Conservation (phyloP, 2,888 invertebrate species). For the Spicauda simplicius region DNA sequence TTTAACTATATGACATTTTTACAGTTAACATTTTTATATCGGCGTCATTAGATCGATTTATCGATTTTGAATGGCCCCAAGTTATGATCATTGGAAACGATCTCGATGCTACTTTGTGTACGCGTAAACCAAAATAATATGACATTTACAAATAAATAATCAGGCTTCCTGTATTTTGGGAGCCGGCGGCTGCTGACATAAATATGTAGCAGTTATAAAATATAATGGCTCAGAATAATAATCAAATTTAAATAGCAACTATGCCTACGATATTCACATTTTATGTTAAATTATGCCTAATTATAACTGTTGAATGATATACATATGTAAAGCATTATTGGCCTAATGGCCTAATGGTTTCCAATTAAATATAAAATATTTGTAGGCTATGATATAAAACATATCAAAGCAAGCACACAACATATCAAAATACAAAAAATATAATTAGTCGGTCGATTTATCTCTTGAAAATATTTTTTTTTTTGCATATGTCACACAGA, state of each 20-base stretch:
- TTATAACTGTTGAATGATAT: constrained; percentile 33
- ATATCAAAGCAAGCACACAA: constrained; percentile 9
- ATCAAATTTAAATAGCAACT: constrained; percentile 33
- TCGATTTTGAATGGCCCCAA: constrained; percentile 25
- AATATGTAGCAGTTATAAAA: constrained; percentile 31
- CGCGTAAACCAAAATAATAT: constrained; percentile 31
- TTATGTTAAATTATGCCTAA: constrained; percentile 26
- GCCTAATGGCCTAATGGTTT: constrained; percentile 3
- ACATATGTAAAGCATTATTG: constrained; percentile 18
- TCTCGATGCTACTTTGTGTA: constrained; percentile 21
- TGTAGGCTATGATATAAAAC: constrained; percentile 1
- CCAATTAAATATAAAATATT: constrained; percentile 25
- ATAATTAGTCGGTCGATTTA: constrained; percentile 6
- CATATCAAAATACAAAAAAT: neutral
- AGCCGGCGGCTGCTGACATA: constrained; percentile 25
- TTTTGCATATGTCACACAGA: neutral
- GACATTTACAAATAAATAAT: constrained; percentile 33
- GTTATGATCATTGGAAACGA: constrained; percentile 30
- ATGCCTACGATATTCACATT: constrained; percentile 20
- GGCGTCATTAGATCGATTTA: constrained; percentile 26
- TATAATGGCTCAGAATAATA: constrained; percentile 22
- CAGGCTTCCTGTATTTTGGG: constrained; percentile 28
- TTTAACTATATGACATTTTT: constrained; percentile 14
- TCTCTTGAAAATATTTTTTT: neutral
- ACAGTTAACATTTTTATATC: constrained; percentile 12